Conservation (phyloP, 1,140 invertebrate genomes). For the Heterodera carotae region DNA sequence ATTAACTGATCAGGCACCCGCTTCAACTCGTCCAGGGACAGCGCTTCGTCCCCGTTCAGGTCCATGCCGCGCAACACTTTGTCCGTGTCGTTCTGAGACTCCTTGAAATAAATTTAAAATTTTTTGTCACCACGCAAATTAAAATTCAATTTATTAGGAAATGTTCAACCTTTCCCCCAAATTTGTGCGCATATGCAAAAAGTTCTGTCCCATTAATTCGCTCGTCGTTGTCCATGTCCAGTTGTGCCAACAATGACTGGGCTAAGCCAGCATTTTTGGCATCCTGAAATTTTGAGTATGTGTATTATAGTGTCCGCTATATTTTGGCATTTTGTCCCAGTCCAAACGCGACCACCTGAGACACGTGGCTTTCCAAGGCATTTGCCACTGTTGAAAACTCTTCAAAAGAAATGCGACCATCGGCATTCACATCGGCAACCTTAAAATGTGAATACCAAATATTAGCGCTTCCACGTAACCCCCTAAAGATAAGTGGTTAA, state of each 20-base stretch:
- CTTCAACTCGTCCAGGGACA: constrained; percentile 34
- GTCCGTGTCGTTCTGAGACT: not conserved
- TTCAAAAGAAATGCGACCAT: constrained; percentile 20
- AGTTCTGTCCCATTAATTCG: constrained; percentile 20
- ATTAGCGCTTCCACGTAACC: too few relatives aligned
- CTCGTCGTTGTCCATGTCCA: constrained; percentile 29
- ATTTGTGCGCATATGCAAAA: constrained; percentile 7
- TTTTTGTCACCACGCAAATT: not conserved
- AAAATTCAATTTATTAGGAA: not conserved
- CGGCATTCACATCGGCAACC: constrained; percentile 30
- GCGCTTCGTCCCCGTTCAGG: constrained; percentile 15
- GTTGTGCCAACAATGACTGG: constrained; percentile 31
- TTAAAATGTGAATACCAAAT: too few relatives aligned
- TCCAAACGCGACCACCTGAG: not conserved
- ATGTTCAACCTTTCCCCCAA: constrained; percentile 1
- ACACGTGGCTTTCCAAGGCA: constrained; percentile 17
- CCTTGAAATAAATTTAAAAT: constrained; percentile 7
- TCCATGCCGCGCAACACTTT: constrained; percentile 20
- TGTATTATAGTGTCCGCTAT: not conserved
- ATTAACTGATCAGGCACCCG: constrained; percentile 24
- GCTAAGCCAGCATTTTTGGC: constrained; percentile 21
- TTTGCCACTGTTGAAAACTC: constrained; percentile 14
- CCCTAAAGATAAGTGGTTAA: too few relatives aligned
- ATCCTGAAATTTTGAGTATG: constrained; percentile 25
- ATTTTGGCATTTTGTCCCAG: not conserved